Percentiles rank a stretch among this genome's conserved stretches.
These are phyloP conservation scores for Zosterops japonicus DNA, from an alignment of 2,113 vertebrate species.

Conservation along the genomic window DNA sequence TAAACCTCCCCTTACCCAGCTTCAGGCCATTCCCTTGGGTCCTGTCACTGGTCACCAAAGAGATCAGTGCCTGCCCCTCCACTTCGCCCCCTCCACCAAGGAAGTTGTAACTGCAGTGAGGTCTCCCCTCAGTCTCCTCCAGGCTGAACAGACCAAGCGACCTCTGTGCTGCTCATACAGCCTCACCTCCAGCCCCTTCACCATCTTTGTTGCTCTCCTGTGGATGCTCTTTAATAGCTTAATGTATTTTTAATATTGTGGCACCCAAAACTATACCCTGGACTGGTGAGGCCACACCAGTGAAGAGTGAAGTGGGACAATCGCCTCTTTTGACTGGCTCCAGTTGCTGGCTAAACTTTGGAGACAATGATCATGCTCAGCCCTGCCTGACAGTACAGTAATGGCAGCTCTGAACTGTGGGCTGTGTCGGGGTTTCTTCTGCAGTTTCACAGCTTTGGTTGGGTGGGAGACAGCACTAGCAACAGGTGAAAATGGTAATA, in stretches of 20 bases:
- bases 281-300: background rate
- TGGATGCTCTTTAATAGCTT: background rate
- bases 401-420: background rate
- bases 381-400: background rate
- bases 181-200: background rate
- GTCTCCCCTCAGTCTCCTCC: background rate
- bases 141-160: background rate
- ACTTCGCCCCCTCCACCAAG: background rate
- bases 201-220: background rate
- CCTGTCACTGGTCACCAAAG: background rate
- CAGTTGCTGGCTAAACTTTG: background rate
- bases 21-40: background rate
- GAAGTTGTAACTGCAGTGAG: background rate
- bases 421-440: background rate
- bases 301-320: background rate
- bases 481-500: background rate
- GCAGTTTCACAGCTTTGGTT: background rate
- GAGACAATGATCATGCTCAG: background rate
- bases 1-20: background rate
- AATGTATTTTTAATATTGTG: background rate
- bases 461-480: background rate
- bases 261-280: background rate
- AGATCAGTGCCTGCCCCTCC: background rate
- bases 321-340: background rate
- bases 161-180: accelerated